Conservation (phyloP, 2,797 vertebrate genomes). For the Cyclura pinguis region DNA sequence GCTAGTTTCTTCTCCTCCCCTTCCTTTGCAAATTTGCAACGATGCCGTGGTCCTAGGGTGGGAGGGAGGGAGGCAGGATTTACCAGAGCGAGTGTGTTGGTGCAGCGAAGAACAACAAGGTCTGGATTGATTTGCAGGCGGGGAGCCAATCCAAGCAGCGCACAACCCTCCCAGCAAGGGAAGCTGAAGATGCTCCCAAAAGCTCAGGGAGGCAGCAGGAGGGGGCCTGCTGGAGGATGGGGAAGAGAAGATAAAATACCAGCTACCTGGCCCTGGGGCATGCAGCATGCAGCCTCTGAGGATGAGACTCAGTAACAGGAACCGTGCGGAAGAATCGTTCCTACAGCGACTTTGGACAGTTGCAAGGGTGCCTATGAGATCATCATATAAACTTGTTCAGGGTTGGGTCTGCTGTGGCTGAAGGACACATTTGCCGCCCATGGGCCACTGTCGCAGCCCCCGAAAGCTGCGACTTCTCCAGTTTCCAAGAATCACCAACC, state of each 20-base stretch:
- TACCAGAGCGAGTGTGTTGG: background rate
- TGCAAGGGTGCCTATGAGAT: no score
- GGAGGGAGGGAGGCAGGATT: conserved; percentile 14
- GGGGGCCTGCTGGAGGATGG: background rate
- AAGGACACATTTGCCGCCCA: no score
- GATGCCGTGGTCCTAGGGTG: background rate
- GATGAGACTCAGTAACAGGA: background rate
- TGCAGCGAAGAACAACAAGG: background rate
- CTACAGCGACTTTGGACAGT: background rate
- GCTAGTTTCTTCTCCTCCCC: background rate
- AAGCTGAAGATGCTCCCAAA: background rate
- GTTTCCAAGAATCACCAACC: no score
- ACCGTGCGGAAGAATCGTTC: no score
- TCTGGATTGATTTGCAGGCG: background rate
- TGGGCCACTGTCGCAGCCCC: no score
- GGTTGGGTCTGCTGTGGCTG: no score
- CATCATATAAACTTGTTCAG: no score
- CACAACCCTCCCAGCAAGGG: background rate
- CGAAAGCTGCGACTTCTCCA: no score
- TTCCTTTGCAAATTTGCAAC: background rate
- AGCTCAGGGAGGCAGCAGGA: background rate
- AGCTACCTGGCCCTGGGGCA: no score
- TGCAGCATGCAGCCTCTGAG: background rate
- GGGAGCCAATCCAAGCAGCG: background rate
- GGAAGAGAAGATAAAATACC: background rate